Evolutionary conservation across 2,888 invertebrate genomes (phyloP).

Genomic region (Melanophora roralis): DNA sequence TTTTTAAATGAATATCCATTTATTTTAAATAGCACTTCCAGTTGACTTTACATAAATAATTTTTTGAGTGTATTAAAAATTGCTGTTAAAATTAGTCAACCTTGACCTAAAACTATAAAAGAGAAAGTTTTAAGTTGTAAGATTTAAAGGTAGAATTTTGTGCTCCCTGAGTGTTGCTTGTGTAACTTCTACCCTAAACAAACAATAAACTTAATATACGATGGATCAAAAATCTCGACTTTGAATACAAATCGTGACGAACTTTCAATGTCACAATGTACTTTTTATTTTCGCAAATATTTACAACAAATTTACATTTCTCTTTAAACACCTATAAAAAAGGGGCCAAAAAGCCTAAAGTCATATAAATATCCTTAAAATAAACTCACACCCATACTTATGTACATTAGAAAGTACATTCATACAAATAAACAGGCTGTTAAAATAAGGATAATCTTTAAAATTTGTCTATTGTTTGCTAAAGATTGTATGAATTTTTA

Average conservation of each 20-base stretch:
- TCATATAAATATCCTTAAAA: conserved; percentile 1
- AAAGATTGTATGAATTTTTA: conserved; percentile 15
- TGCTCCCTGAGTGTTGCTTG: not conserved
- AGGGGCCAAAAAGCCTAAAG: conserved; percentile 1
- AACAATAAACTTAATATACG: conserved; percentile 5
- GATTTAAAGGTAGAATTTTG: no score
- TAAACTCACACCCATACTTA: not conserved
- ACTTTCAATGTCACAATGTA: conserved; percentile 29
- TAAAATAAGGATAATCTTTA: not conserved
- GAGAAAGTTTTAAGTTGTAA: no score
- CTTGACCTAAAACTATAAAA: no score
- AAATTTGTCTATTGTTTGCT: conserved; percentile 6
- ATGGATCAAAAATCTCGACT: not conserved
- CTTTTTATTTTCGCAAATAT: conserved; percentile 24
- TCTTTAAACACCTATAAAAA: not conserved
- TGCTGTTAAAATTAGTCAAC: no score
- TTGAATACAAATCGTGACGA: conserved; percentile 14
- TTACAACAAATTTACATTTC: not conserved
- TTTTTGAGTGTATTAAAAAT: no score
- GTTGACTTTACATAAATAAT: no score
- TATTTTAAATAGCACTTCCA: no score
- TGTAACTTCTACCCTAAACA: conserved; percentile 5
- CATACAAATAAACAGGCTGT: not conserved
- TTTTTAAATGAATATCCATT: no score
- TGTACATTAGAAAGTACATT: no score